Base-by-base conservation (phyloP, 2,113 vertebrate genomes). In the Oreochromis tanganicae region DNA sequence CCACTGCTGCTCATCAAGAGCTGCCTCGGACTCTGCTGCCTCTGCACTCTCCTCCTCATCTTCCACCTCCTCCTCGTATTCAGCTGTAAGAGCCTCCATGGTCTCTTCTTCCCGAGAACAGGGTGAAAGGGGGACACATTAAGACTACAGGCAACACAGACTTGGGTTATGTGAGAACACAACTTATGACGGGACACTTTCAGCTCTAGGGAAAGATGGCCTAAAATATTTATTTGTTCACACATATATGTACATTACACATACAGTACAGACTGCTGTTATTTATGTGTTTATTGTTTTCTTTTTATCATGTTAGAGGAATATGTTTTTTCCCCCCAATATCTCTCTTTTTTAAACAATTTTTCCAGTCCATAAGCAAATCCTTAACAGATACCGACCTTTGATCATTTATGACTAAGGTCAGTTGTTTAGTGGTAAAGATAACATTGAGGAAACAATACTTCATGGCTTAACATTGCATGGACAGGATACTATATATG, bases 131-230 rank as follows among this genome's bases (percentile, higher is more conserved):
- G 92, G 89, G 91, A 98, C 91, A 97, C 97, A 97, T 97, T 96
- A 97, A 97, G 96, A 98, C 96, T 97, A 98, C 92, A 97, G 95
- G 97, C 96, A 98, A 97, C 95, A 97, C 94, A 97, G 95, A 96
- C 96, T 97, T 96, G 95, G 96, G 95, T 95, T 94, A 96, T 94
- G 94, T 94, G 91, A 91, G 85, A 91, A 95, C 92, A 94, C 86
- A 95, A 92, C 82, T 93, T 81, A 92, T 91, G 88, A 86, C 83
- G 91, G 93, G 94, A 96, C 92, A 96, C 95, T 96, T 96, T 96
- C 91, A 96, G 93, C 95, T 96, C 93, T 93, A 86, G 75, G 75
- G 54, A 87, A 85, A 91, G 38, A 89, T 90, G 68, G 86, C 43
- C 81, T 82, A 38, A 55, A 78, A 61, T 84, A 84, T 85, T 87